Evolutionary conservation across 2,113 vertebrate species (phyloP), one percentile per base, ranked within the genome.

Genomic region (Calyptommatus sinebrachiatus): DNA sequence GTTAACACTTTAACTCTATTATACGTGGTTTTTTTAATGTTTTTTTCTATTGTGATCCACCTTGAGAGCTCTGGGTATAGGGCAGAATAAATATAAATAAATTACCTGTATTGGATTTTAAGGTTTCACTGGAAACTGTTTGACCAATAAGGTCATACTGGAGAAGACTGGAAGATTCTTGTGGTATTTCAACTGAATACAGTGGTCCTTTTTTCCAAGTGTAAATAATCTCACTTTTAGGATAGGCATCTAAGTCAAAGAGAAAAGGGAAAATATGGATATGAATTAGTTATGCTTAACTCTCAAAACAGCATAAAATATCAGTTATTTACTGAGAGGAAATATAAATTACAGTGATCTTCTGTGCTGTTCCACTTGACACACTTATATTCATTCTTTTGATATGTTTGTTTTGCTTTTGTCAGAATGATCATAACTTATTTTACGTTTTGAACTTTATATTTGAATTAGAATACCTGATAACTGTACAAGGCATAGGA

Each of bases 161-260:
- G 57, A 99, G 97, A 45, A 99, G 96, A 86, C 98, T 99, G 80
- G 98, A 99, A 41, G 98, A 99, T 86, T 99, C 98, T 71, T 97
- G 94, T 62, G 98, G 98, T 35, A 99, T 96, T 91, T 98, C 98
- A 83, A 99, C 98, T 20, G 98, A 99, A 88, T 98, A 93, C 74
- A 98, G 83, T 1, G 98, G 97, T 80, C 98, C 98, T 94, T 99
- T 99, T 86, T 98, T 99, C 98, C 98, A 99, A 1, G 97, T 99
- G 85, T 99, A 99, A 93, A 99, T 97, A 91, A 99, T 96, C 94
- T 99, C 98, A 80, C 96, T 98, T 95, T 96, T 99, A 31, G 98
- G 98, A 79, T 99, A 99, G 78, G 98, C 98, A 95, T 99, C 98
- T 99, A 91, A 86, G 71, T 79, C 89, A 79, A 29, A 77, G 16